These are phyloP conservation scores for Bergia sp. DNA, from an alignment of 92 coral and sea anemone genomes.

Conservation along the genomic window DNA sequence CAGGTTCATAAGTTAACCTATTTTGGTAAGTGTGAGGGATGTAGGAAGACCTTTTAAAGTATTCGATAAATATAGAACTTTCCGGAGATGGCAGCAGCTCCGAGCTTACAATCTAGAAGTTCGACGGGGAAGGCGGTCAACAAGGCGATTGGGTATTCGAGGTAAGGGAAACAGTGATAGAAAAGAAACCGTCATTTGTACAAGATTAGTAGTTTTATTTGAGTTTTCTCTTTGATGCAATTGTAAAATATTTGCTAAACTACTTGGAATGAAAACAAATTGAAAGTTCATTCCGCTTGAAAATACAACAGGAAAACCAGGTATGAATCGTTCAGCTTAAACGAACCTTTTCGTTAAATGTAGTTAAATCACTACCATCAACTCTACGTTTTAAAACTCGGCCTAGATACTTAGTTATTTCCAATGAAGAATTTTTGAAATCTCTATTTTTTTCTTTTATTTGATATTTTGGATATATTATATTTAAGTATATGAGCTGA, in stretches of 20 bases:
- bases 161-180: constrained; percentile 7
- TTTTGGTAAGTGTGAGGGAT: neutral
- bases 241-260: neutral
- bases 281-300: neutral
- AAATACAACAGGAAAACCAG: constrained; percentile 12
- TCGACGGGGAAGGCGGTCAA: neutral
- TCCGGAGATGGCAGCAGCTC: constrained; percentile 5
- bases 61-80: no score
- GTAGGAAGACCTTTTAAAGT: neutral
- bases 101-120: constrained; percentile 3
- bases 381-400: neutral
- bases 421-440: neutral
- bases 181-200: no score
- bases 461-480: no score
- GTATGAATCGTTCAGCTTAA: neutral
- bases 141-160: neutral
- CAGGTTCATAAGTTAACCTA: neutral
- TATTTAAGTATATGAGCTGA: neutral
- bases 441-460: neutral
- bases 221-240: no score
- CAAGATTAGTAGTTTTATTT: no score
- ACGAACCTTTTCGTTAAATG: no score
- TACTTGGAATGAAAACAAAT: neutral
- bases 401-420: no score
- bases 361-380: no score